Conservation (phyloP, 2,888 invertebrate genomes). For the Philereme transversata region DNA sequence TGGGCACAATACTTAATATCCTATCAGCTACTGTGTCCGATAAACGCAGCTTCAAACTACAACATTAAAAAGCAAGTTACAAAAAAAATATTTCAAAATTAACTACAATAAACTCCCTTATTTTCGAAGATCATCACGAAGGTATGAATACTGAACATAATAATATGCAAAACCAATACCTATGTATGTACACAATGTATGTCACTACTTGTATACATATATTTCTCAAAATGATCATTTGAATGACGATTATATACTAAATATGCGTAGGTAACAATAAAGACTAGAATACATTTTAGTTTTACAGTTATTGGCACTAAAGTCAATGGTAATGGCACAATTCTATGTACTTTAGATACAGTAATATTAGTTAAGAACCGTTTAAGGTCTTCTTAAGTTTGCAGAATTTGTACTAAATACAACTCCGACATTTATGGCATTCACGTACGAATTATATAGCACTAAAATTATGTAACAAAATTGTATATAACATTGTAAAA, state of each 20-base stretch:
- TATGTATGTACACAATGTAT: conserved; percentile 69
- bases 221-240: conserved; percentile 73
- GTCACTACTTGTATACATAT: conserved; percentile 62
- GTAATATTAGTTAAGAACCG: conserved; percentile 50
- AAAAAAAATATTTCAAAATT: conserved; percentile 48
- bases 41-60: conserved; percentile 20
- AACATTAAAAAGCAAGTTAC: conserved; percentile 48
- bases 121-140: conserved; percentile 49
- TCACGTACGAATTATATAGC: conserved; percentile 63
- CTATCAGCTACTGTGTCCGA: conserved; percentile 10
- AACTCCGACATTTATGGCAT: conserved; percentile 59
- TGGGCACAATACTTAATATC: conserved; percentile 11
- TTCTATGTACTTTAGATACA: conserved; percentile 67
- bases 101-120: conserved; percentile 52
- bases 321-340: conserved; percentile 79
- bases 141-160: conserved; percentile 62
- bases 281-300: conserved; percentile 84
- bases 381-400: conserved; percentile 40
- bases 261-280: conserved; percentile 81
- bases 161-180: conserved; percentile 67
- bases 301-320: conserved; percentile 85
- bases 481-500: conserved; percentile 71
- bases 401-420: conserved; percentile 50
- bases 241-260: conserved; percentile 81
- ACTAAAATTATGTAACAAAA: conserved; percentile 70